Evolutionary conservation across 2,797 vertebrate genomes (phyloP).

Genomic region (Zalophus californianus): DNA sequence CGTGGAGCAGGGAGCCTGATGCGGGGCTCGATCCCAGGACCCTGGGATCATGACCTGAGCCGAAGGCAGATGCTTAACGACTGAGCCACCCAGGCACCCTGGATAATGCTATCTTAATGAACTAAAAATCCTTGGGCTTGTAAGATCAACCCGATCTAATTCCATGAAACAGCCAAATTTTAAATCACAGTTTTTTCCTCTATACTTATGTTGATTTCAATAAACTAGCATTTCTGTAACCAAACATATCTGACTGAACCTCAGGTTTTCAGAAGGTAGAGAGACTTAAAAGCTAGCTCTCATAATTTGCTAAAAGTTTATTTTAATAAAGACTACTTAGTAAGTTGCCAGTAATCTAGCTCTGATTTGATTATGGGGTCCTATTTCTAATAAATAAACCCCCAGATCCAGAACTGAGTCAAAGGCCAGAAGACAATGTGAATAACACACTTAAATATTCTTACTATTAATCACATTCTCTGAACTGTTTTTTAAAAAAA

Average conservation of each 20-base stretch:
- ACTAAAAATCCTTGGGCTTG: background rate
- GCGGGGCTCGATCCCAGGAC: too few relatives aligned
- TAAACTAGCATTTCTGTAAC: constrained; percentile 18
- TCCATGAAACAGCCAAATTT: background rate
- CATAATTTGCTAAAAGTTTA: constrained; percentile 32
- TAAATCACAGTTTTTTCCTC: background rate
- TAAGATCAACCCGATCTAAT: constrained; percentile 35
- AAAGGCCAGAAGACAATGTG: constrained; percentile 35
- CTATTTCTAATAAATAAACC: constrained; percentile 51
- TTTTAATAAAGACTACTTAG: constrained; percentile 40
- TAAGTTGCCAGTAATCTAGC: background rate
- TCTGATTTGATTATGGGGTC: constrained; percentile 8
- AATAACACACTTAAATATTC: constrained; percentile 45
- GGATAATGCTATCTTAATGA: background rate
- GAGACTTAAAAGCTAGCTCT: background rate
- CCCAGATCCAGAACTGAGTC: constrained; percentile 13
- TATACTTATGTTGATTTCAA: constrained; percentile 9
- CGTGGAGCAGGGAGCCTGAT: too few relatives aligned
- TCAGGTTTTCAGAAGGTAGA: background rate
- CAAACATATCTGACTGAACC: background rate
- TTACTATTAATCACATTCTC: constrained; percentile 40
- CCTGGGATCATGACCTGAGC: too few relatives aligned
- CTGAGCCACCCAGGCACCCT: background rate
- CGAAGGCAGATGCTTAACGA: too few relatives aligned
- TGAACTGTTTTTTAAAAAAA: background rate